Evolutionary conservation across 2,797 vertebrate genomes (phyloP), one percentile per base, ranked within the genome.

Genomic region (Channa striata): DNA sequence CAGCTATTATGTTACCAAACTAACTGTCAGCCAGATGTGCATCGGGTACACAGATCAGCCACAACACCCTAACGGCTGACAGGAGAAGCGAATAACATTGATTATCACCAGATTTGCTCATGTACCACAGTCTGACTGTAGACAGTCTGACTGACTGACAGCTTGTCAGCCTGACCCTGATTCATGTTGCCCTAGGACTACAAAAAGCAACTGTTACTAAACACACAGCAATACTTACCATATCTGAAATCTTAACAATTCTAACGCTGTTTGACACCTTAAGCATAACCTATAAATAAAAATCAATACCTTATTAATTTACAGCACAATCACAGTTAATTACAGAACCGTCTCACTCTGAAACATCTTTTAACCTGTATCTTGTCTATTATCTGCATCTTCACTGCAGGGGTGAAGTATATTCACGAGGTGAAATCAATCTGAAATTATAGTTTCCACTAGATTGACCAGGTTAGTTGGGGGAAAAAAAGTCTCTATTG

Each of bases 371-470:
- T 53, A 52, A 47, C 21, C 50, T 56, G 58, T 37, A 33, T 49
- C 46, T 5, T 30, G 25, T 49, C 3, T n/a, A 19, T 34, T 34
- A 49, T 72, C 57, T 83, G 64, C 59, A 66, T 76, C 42, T 13
- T 6, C 37, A 30, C 30, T 21, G 46, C 34, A 49, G n/a, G 9
- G 6, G 5, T 58, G 21, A 50, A 19, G 50, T n/a, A 12, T 14
- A 62, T 61, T 61, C 42, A 20, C 21, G 40, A 74, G 51, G 56
- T 56, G 25, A 56, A 73, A 72, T 79, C 72, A 49, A 77, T 74
- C 64, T 12, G 69, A n/a, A 77, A 59, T 64, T n/a, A 66, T 6
- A 23, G 39, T 37, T 62, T 62, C 47, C 40, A 21, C 44, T 48
- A 16, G 20, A 56, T 36, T 51, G 66, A 43, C 58, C 49, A 43